A percentile compares a stretch with the other conserved stretches of the same genome.
Conservation (phyloP, 2,113 vertebrate species). For the Mionectes macconnelli region DNA sequence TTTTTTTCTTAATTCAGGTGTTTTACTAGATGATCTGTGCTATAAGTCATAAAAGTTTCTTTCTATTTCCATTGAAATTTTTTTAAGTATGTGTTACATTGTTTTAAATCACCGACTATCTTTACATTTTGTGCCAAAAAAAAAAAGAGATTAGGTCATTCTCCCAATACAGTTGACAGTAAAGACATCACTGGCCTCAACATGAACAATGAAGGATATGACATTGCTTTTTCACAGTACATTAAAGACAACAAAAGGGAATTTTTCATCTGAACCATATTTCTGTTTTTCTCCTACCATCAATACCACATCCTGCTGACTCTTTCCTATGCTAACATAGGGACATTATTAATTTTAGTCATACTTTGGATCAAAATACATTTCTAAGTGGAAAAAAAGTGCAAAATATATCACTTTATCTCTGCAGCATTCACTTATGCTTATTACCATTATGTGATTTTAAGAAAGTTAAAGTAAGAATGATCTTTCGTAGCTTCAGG, state of each 20-base stretch:
- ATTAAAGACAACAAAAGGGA: neutral
- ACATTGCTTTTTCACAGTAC: neutral
- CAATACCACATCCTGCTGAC: neutral
- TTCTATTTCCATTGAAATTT: neutral
- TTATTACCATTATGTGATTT: neutral
- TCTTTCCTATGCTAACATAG: neutral
- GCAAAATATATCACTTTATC: neutral
- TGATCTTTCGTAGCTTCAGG: neutral
- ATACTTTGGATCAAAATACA: neutral
- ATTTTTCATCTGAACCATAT: neutral
- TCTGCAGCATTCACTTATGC: neutral
- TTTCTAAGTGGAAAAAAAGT: neutral
- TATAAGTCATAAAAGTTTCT: constrained; percentile 8
- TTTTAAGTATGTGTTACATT: neutral
- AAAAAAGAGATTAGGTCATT: neutral
- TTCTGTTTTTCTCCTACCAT: neutral
- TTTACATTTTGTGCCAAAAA: neutral
- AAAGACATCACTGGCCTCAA: neutral
- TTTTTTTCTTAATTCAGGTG: constrained; percentile 33
- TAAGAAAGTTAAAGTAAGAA: neutral
- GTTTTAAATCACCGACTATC: neutral
- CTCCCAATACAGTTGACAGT: neutral
- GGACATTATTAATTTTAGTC: neutral
- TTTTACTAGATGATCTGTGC: constrained; percentile 29
- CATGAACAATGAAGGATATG: neutral